These are phyloP conservation scores for Branchipolynoe longqiensis DNA, from an alignment of 2,888 invertebrate species.

Conservation along the genomic window DNA sequence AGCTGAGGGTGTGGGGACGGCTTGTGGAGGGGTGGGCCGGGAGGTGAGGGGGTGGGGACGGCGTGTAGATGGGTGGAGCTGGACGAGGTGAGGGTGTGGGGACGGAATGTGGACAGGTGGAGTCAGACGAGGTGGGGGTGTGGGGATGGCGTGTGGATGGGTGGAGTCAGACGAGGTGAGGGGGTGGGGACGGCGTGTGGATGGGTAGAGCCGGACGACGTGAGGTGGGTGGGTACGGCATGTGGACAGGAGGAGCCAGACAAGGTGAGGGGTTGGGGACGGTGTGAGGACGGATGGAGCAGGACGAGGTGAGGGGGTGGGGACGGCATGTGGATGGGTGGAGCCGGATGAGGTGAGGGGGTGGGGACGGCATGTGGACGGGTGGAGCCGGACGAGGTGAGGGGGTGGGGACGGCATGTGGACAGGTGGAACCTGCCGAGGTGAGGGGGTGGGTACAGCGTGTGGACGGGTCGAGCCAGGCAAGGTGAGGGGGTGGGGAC, in stretches of 20 bases:
- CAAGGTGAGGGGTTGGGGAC: background rate
- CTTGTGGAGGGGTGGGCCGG: background rate
- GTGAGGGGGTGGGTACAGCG: background rate
- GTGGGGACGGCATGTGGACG: background rate
- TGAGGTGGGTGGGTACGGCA: background rate
- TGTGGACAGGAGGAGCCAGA: background rate
- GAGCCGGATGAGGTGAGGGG: background rate
- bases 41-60: background rate
- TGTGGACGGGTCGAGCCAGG: background rate
- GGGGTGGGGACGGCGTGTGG: background rate
- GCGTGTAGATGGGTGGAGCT: no score
- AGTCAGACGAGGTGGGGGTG: background rate
- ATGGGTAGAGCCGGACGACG: background rate
- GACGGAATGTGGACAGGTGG: background rate
- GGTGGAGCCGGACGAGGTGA: background rate
- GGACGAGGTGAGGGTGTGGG: no score
- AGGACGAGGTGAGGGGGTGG: background rate
- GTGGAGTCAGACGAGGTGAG: background rate
- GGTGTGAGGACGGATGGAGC: background rate
- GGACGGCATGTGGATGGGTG: background rate
- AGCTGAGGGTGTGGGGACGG: background rate
- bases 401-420: background rate
- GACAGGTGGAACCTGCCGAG: background rate
- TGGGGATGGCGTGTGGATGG: background rate
- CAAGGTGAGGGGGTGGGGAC: background rate